Evolutionary conservation across 2,113 vertebrate species (phyloP).

Genomic region (Tragelaphus imberbis): DNA sequence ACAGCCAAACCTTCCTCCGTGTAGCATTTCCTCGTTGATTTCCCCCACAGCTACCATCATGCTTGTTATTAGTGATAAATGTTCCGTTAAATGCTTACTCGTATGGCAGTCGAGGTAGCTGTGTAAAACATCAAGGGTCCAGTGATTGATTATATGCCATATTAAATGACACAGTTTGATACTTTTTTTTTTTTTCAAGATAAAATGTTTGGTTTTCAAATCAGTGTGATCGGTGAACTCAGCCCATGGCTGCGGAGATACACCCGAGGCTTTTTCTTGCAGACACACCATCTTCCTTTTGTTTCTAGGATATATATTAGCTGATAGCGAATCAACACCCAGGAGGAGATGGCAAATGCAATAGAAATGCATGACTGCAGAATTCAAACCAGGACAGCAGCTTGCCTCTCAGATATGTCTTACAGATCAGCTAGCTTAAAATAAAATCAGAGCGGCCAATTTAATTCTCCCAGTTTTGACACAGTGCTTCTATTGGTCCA

Average conservation of each 20-base stretch:
- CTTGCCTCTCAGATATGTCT: background rate
- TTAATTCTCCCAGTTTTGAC: conserved; percentile 38
- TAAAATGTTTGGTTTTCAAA: conserved; percentile 51
- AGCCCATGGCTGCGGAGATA: background rate
- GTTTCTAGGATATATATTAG: background rate
- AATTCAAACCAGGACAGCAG: background rate
- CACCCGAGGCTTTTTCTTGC: background rate
- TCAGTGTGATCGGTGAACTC: conserved; percentile 36
- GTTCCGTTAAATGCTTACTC: conserved; percentile 41
- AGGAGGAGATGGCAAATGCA: background rate
- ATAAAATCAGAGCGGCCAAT: conserved; percentile 34
- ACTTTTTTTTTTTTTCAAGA: conserved; percentile 36
- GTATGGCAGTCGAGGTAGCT: background rate
- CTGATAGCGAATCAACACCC: background rate
- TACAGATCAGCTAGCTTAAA: conserved; percentile 5
- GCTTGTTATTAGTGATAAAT: conserved; percentile 67
- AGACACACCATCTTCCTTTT: background rate
- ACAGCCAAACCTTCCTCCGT: background rate
- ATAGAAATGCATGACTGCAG: background rate
- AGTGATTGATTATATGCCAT: conserved; percentile 36
- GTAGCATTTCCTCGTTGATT: background rate
- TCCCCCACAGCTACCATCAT: conserved; percentile 35
- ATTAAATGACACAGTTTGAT: conserved; percentile 32
- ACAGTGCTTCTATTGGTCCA: conserved; percentile 6
- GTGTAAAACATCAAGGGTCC: conserved; percentile 2